A percentile compares a stretch with the other conserved stretches of the same genome.
These are phyloP conservation scores for Shargacucullia verbasci DNA, from an alignment of 2,888 invertebrate species.

Conservation along the genomic window DNA sequence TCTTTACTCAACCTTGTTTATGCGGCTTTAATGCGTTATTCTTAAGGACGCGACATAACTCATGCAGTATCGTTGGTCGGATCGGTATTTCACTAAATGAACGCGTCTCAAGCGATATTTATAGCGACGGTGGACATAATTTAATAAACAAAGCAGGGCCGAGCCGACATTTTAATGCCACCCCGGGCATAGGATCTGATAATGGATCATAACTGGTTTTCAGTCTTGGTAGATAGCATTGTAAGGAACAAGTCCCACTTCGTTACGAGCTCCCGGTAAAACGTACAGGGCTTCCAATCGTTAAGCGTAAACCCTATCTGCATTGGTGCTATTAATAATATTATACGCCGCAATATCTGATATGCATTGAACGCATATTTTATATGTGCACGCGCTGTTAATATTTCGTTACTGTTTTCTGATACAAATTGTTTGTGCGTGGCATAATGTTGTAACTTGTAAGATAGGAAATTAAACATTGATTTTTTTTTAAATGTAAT, in stretches of 20 bases:
- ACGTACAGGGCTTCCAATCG: conserved; percentile 71
- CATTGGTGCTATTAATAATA: conserved; percentile 83
- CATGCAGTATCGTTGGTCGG: conserved; percentile 81
- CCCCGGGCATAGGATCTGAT: conserved; percentile 86
- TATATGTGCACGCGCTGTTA: conserved; percentile 54
- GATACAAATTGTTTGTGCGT: conserved; percentile 51
- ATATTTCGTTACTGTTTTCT: conserved; percentile 56
- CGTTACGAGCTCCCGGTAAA: conserved; percentile 85
- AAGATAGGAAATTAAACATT: conserved; percentile 19
- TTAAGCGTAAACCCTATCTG: conserved; percentile 78
- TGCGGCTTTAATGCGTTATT: conserved; percentile 76
- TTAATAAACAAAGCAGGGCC: conserved; percentile 88
- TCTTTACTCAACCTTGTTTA: conserved; percentile 73
- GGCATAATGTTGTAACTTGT: conserved; percentile 36
- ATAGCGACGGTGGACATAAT: conserved; percentile 86
- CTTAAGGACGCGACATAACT: conserved; percentile 82
- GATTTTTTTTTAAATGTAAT: conserved; percentile 18
- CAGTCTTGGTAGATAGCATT: conserved; percentile 85
- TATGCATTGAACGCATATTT: conserved; percentile 71
- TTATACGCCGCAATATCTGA: conserved; percentile 78
- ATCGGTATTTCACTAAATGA: conserved; percentile 88
- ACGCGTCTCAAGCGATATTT: conserved; percentile 83
- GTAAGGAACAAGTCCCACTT: conserved; percentile 84
- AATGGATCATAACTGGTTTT: conserved; percentile 87
- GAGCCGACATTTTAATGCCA: conserved; percentile 84